Conservation (phyloP, 2,797 vertebrate genomes). For the Mico argentatus region DNA sequence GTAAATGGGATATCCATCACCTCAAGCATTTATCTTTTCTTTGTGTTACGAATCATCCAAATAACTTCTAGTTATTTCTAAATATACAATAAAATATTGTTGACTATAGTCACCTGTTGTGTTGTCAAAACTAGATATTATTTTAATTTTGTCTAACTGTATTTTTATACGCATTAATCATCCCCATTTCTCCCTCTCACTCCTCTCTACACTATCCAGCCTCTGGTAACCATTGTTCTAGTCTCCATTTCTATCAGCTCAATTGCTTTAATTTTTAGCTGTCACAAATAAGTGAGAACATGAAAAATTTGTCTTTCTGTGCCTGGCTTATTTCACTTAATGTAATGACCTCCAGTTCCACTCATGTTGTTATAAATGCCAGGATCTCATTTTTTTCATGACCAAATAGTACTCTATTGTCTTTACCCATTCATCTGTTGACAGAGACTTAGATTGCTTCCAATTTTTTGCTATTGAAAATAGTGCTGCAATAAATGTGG, state of each 20-base stretch:
- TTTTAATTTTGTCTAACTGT: background rate
- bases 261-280: background rate
- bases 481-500: background rate
- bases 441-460: background rate
- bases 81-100: background rate
- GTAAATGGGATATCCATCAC: background rate
- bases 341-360: background rate
- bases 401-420: background rate
- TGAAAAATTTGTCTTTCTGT: background rate
- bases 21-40: background rate
- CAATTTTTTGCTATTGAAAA: no score
- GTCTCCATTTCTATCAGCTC: background rate
- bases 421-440: background rate
- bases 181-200: background rate
- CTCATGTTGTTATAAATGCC: background rate
- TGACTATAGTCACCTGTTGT: background rate
- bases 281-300: background rate
- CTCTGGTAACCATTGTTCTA: background rate
- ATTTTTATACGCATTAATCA: background rate
- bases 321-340: background rate
- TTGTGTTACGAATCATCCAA: background rate
- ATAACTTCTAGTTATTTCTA: background rate
- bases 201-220: background rate
- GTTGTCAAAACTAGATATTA: background rate
- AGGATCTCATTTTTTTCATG: background rate